Percentiles rank a stretch among this genome's conserved stretches.
Conservation (phyloP, 2,888 invertebrate species). For the Laspeyria flexula region DNA sequence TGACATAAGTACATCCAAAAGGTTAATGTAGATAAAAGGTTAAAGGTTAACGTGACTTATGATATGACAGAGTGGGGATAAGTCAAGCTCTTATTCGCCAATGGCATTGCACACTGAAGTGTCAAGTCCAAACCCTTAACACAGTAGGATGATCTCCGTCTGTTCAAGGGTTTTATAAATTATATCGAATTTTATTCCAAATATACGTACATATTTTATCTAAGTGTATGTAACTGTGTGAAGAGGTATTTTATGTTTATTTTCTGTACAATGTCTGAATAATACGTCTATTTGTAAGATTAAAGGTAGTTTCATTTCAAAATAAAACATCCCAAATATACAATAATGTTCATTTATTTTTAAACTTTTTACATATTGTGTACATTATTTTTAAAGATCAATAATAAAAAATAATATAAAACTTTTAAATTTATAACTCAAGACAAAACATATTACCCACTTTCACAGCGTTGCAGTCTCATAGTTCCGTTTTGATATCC, state of each 20-base stretch:
- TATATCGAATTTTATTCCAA: conserved; percentile 79
- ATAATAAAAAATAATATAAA: conserved; percentile 39
- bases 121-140: conserved; percentile 19
- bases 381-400: conserved; percentile 28
- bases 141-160: conserved; percentile 55
- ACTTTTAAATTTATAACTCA: conserved; percentile 37
- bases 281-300: conserved; percentile 80
- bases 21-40: too few relatives aligned
- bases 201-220: conserved; percentile 79
- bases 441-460: conserved; percentile 53
- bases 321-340: conserved; percentile 63
- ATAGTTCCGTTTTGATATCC: conserved; percentile 25
- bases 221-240: conserved; percentile 77
- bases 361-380: conserved; percentile 45
- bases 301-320: conserved; percentile 53
- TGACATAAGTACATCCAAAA: too few relatives aligned
- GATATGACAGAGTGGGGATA: neutral
- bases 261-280: conserved; percentile 84
- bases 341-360: conserved; percentile 47
- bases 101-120: neutral
- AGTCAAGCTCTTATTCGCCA: neutral
- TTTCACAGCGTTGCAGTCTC: conserved; percentile 46
- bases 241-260: conserved; percentile 75
- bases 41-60: too few relatives aligned
- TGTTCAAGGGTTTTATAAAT: conserved; percentile 63